Evolutionary conservation across 2,888 invertebrate species (phyloP), one percentile per base, ranked within the genome.

Genomic region (Anagyrus pseudococci): DNA sequence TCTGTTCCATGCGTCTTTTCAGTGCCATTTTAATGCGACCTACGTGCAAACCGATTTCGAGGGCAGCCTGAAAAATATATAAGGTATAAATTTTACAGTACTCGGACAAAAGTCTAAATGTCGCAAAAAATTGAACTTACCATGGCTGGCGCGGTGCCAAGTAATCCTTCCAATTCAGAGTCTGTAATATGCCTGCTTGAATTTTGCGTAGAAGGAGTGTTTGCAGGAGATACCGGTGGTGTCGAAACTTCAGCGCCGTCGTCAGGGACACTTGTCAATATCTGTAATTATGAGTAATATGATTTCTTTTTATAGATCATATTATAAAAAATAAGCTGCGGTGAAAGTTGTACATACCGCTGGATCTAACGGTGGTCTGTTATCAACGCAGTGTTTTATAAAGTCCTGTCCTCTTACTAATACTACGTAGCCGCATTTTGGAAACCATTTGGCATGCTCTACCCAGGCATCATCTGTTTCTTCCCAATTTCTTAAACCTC

Each of bases 391-490:
- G 25, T 75, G 81, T 59, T 88, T 85, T 2, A 96, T 88, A 77
- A 89, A 96, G 46, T 89, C 87, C 64, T 87, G 87, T 13, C 95
- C 95, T 77, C 93, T 93, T 50, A 91, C 88, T 58, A 94, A 85
- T 61, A 87, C 82, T 19, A 98, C 88, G 79, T 89, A 97, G 8
- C 89, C 90, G 81, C 97, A 98, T 75, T 87, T 87, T 0, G 94
- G 91, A 84, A 94, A 96, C 95, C 95, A 97, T 72, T 90, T 87
- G 13, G 94, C 95, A 82, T 98, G 98, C 77, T 97, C 97, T 57
- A 88, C 86, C 96, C 96, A 97, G 0, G 96, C 95, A 76, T 92
- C 91, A 80, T 97, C 97, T 19, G 88, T 88, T 41, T 88, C 87
- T 79, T 94, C 92, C 97, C 97, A 98, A 76, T 91, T 90, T 69